These are phyloP conservation scores for Seriola dumerili DNA, from an alignment of 2,113 vertebrate species.

Conservation along the genomic window DNA sequence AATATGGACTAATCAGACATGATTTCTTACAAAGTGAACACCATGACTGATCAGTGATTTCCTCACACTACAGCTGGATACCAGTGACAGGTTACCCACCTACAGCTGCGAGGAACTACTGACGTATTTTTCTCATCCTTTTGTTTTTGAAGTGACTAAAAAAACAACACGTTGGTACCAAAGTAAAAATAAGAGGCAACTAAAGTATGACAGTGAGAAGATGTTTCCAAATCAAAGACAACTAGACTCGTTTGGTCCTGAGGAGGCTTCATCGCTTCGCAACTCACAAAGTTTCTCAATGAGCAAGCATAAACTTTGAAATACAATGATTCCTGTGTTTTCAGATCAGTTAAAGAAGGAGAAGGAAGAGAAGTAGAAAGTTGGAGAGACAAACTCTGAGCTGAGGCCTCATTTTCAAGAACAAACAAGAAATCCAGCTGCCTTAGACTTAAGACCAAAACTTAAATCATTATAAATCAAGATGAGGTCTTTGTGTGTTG, in stretches of 20 bases:
- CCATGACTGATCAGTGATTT: too few species aligned
- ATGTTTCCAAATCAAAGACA: neutral
- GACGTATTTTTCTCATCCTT: neutral
- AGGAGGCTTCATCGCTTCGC: neutral
- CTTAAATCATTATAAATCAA: too few species aligned
- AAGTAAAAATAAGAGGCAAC: neutral
- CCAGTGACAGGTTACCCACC: too few species aligned
- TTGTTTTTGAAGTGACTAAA: neutral
- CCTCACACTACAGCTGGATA: too few species aligned
- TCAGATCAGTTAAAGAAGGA: neutral
- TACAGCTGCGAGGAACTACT: too few species aligned
- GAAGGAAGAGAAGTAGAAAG: neutral
- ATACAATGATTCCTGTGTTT: neutral
- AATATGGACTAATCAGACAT: too few species aligned
- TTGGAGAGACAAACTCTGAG: neutral
- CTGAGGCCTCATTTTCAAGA: too few species aligned
- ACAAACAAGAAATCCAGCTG: too few species aligned
- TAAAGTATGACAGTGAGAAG: neutral
- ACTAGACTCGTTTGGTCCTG: neutral
- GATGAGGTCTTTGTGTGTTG: too few species aligned
- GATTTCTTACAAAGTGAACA: too few species aligned
- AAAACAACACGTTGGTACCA: neutral
- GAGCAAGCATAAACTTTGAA: neutral
- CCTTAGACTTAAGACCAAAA: too few species aligned
- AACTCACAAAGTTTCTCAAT: neutral